phyloP scores from a whole-genome alignment of 1,140 invertebrate species.

The Bombus consobrinus region DNA sequence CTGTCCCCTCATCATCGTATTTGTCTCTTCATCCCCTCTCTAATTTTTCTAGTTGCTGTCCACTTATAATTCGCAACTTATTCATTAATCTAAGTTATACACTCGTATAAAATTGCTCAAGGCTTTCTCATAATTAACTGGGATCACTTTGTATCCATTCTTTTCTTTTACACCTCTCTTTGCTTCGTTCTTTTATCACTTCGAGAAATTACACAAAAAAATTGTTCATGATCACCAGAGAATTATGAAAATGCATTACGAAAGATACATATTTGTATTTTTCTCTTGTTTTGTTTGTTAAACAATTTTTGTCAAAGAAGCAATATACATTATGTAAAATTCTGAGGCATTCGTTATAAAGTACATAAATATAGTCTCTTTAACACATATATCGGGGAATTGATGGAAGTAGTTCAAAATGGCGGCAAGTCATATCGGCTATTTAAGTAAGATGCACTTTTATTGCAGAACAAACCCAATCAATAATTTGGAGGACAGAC shows the following conservation, averaged over 20 bases:
- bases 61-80: conserved; percentile 58
- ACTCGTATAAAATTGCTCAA: conserved; percentile 44
- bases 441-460: conserved; percentile 67
- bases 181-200: conserved; percentile 13
- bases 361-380: conserved; percentile 53
- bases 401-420: conserved; percentile 83
- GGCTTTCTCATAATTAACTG: conserved; percentile 60
- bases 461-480: conserved; percentile 64
- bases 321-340: conserved; percentile 67
- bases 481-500: conserved; percentile 71
- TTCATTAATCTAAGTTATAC: conserved; percentile 47
- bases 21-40: conserved; percentile 39
- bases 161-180: conserved; percentile 51
- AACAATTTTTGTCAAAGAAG: conserved; percentile 59
- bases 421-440: conserved; percentile 79
- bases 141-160: conserved; percentile 36
- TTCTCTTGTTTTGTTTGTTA: conserved; percentile 11
- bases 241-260: conserved; percentile 62
- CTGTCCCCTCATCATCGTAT: conserved; percentile 59
- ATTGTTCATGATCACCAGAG: conserved; percentile 54
- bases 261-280: neutral
- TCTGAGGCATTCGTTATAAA: conserved; percentile 43
- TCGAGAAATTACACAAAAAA: neutral
- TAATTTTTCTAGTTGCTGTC: conserved; percentile 50
- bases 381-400: conserved; percentile 75